These are phyloP conservation scores for Borostomias antarcticus DNA, from an alignment of 2,797 vertebrate genomes.

Conservation along the genomic window DNA sequence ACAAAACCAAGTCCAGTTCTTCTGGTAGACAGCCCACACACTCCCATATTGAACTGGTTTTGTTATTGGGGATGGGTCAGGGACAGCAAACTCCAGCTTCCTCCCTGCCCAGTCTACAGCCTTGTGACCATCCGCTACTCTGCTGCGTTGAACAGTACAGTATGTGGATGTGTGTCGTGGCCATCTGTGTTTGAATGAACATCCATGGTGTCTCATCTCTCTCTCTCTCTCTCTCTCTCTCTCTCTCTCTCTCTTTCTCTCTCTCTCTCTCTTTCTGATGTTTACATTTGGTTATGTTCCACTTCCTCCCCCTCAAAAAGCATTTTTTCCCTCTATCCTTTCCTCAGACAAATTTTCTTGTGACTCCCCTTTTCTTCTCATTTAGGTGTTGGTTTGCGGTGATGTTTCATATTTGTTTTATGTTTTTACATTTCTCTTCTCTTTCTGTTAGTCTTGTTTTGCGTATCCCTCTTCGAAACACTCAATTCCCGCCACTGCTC, in stretches of 20 bases:
- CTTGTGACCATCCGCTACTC: constrained; percentile 30
- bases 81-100: constrained; percentile 33
- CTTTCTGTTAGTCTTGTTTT: constrained; percentile 1
- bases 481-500: neutral
- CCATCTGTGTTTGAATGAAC: constrained; percentile 35
- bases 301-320: no score
- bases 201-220: constrained; percentile 30
- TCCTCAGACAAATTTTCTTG: no score
- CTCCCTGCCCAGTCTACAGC: constrained; percentile 30
- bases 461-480: constrained; percentile 4
- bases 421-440: neutral
- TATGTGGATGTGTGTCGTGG: constrained; percentile 41
- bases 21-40: neutral
- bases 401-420: no score
- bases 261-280: constrained; percentile 22
- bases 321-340: neutral
- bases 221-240: constrained; percentile 34
- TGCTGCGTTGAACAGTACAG: constrained; percentile 19
- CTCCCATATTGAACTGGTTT: constrained; percentile 12
- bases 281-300: neutral
- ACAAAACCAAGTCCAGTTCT: constrained; percentile 35
- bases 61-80: constrained; percentile 52
- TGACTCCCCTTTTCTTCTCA: no score
- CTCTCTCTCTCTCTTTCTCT: constrained; percentile 27
- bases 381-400: no score